phyloP scores from a whole-genome alignment of 2,888 invertebrate species.

The Ferrisia virgata region DNA sequence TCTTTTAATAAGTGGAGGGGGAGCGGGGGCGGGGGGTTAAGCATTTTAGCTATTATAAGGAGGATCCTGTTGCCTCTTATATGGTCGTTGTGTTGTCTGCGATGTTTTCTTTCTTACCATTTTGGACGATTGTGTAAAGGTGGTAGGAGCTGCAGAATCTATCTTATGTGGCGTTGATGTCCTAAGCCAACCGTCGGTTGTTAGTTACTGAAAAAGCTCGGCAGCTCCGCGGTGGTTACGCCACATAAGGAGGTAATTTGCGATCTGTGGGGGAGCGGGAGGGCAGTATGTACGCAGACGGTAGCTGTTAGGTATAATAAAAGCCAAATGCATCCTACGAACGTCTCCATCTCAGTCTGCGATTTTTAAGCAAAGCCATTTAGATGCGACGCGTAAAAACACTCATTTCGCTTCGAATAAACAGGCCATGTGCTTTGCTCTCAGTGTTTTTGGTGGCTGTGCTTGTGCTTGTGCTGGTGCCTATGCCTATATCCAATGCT shows the following conservation, averaged over 20 bases:
- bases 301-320: neutral
- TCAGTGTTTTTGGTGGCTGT: neutral
- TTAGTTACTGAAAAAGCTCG: neutral
- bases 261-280: neutral
- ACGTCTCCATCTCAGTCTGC: neutral
- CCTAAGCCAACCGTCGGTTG: neutral
- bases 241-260: neutral
- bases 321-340: neutral
- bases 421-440: constrained; percentile 28
- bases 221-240: too few species aligned
- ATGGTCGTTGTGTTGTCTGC: neutral
- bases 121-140: too few species aligned
- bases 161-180: too few species aligned
- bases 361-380: constrained; percentile 40
- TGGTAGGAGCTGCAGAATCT: too few species aligned
- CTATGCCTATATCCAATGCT: too few species aligned
- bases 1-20: neutral
- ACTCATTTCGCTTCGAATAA: neutral
- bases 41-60: neutral
- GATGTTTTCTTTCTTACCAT: too few species aligned
- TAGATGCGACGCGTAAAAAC: constrained; percentile 33
- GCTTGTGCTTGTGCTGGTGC: too few species aligned
- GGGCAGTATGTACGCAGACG: too few species aligned
- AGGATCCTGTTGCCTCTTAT: neutral
- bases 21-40: neutral